Conservation (phyloP, 2,888 invertebrate species). For the Callimorpha dominula region DNA sequence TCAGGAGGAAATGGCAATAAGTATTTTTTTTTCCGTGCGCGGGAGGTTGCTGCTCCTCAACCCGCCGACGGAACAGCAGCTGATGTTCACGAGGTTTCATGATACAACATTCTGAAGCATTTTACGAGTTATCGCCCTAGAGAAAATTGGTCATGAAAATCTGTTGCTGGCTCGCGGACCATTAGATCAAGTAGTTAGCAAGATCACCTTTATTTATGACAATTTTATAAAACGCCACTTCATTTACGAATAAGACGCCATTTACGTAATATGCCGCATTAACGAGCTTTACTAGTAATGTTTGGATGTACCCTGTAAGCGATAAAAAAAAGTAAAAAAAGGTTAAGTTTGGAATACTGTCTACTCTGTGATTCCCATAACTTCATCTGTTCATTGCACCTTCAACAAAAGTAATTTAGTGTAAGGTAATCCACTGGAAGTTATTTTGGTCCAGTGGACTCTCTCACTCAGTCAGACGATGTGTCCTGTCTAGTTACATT, state of each 20-base stretch:
- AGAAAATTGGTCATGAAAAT: too few relatives aligned
- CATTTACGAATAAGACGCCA: not conserved
- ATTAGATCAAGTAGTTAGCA: not conserved
- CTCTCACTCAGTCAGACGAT: slow-evolving; percentile 7
- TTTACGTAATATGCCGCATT: not conserved
- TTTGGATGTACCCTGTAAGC: slow-evolving; percentile 12
- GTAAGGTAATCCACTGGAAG: not conserved
- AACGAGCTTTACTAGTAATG: not conserved
- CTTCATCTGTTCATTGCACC: not conserved
- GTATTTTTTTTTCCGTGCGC: too few relatives aligned
- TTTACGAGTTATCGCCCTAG: too few relatives aligned
- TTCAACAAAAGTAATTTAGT: not conserved
- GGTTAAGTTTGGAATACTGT: too few relatives aligned
- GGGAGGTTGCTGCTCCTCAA: too few relatives aligned
- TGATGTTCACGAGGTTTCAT: too few relatives aligned
- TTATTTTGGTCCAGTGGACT: slow-evolving; percentile 8
- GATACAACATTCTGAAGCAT: too few relatives aligned
- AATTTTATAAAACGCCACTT: not conserved
- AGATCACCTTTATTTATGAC: not conserved
- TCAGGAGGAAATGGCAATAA: too few relatives aligned
- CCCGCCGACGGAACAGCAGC: too few relatives aligned
- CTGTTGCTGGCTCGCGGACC: too few relatives aligned
- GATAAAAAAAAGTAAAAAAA: too few relatives aligned
- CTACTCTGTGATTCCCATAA: not conserved
- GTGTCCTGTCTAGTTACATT: slow-evolving; percentile 1